Base-by-base conservation (phyloP, 1,140 invertebrate species). In the Whitmania pigra region DNA sequence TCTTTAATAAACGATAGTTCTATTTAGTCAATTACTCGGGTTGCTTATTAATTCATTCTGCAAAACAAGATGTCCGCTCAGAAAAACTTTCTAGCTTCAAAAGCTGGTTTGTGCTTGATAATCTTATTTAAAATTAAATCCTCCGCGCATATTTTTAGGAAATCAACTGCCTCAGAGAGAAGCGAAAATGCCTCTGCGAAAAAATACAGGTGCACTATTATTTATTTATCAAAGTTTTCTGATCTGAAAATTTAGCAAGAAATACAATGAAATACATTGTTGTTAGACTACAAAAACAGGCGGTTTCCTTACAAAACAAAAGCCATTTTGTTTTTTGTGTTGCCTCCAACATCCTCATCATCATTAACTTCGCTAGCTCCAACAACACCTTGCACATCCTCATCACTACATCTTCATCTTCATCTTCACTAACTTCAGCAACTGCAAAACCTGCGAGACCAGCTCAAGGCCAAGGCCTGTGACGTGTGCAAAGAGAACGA, bases 381-480 rank as follows among this genome's bases (percentile, higher is more conserved):
- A n/a, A n/a, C 25, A 25, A 25, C 54, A 57, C 9, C 9, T 4
- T 57, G 20, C 2, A 20, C 54, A 57, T 57, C 54, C 5, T 57
- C 54, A 25, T 20, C 54, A 57, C 25, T 57, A 20, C 54, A 25
- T 57, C 54, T 20, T 57, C 54, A 57, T 57, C 54, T 4, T 57
- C 54, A 9, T 69, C n/a, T n/a, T n/a, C n/a, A n/a, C n/a, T n/a
- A n/a, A n/a, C n/a, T n/a, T n/a, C n/a, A 63, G 57, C 57, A 63
- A 63, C 29, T 63, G 57, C 57, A 63, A 63, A 63, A 63, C 57
- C 57, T 63, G 22, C 57, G 57, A 63, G 57, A 63, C 29, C 57
- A 63, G 57, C 29, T 63, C 11, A 63, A 63, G 29, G 57, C 57
- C 22, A 63, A 63, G 22, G 57, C 57, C 15, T 63, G 57, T 20